These are phyloP conservation scores for Thereva nobilitata DNA, from an alignment of 2,888 invertebrate species.

Conservation along the genomic window DNA sequence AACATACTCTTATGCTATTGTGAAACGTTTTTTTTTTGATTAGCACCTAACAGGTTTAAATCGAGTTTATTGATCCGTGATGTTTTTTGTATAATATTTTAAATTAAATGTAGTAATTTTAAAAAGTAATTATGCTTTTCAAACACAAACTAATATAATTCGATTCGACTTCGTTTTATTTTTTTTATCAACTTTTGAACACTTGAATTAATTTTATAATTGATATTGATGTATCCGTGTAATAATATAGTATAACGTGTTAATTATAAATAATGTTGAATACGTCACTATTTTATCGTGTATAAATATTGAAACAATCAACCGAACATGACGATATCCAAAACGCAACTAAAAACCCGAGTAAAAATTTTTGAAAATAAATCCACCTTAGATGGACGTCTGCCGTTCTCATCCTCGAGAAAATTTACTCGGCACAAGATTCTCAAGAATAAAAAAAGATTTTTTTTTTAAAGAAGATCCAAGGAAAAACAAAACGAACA, in stretches of 20 bases:
- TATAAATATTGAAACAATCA: constrained; percentile 11
- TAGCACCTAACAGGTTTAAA: too few relatives aligned
- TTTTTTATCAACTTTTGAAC: too few relatives aligned
- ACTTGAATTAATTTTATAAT: too few relatives aligned
- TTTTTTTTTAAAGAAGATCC: neutral
- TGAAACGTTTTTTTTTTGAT: too few relatives aligned
- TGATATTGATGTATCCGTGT: too few relatives aligned
- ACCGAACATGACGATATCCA: constrained; percentile 56
- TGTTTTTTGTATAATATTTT: neutral
- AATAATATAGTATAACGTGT: too few relatives aligned
- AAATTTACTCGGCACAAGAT: constrained; percentile 12
- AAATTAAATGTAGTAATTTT: neutral
- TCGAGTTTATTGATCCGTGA: neutral
- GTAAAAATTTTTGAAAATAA: constrained; percentile 43
- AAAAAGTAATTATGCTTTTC: neutral
- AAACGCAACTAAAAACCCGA: constrained; percentile 58
- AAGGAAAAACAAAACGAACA: constrained; percentile 11
- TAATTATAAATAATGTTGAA: too few relatives aligned
- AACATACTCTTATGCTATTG: too few relatives aligned
- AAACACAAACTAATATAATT: too few relatives aligned
- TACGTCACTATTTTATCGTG: too few relatives aligned
- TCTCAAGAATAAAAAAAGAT: constrained; percentile 17
- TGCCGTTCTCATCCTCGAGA: constrained; percentile 29
- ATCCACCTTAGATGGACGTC: constrained; percentile 58
- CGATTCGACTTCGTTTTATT: too few relatives aligned